These are phyloP conservation scores for Gibbula magus DNA, from an alignment of 2,888 invertebrate genomes.

Conservation along the genomic window DNA sequence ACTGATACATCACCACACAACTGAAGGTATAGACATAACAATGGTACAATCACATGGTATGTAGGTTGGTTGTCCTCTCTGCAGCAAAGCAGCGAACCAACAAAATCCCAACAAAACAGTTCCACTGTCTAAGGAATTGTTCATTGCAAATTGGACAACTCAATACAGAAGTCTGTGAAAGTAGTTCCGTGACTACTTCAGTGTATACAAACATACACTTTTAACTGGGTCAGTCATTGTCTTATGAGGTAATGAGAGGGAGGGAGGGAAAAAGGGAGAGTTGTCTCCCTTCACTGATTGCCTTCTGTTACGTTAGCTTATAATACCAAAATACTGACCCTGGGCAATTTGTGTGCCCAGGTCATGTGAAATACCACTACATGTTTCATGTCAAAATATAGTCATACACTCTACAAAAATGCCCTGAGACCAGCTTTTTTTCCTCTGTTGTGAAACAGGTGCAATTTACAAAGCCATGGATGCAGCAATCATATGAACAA, in stretches of 20 bases:
- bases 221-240: slow-evolving; percentile 5
- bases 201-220: not conserved
- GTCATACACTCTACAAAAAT: slow-evolving; percentile 11
- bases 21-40: not conserved
- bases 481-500: slow-evolving; percentile 2
- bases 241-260: slow-evolving; percentile 12
- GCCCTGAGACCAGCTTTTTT: slow-evolving; percentile 12
- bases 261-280: slow-evolving; percentile 8
- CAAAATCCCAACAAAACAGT: slow-evolving; percentile 6
- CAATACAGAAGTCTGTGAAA: not conserved
- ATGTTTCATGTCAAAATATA: slow-evolving; percentile 8
- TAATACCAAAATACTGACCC: slow-evolving; percentile 10
- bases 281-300: slow-evolving; percentile 7
- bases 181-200: not conserved
- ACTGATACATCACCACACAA: slow-evolving; percentile 5
- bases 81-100: not conserved
- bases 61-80: too few relatives aligned
- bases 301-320: not conserved
- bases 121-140: not conserved
- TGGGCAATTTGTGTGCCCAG: not conserved
- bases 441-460: slow-evolving; percentile 5
- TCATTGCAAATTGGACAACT: slow-evolving; percentile 4
- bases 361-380: slow-evolving; percentile 3
- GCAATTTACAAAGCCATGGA: slow-evolving; percentile 15
- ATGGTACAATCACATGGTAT: not conserved